A percentile compares a stretch with the other conserved stretches of the same genome.
Evolutionary conservation across 2,888 invertebrate genomes (phyloP).

Genomic region (Alitta virens): DNA sequence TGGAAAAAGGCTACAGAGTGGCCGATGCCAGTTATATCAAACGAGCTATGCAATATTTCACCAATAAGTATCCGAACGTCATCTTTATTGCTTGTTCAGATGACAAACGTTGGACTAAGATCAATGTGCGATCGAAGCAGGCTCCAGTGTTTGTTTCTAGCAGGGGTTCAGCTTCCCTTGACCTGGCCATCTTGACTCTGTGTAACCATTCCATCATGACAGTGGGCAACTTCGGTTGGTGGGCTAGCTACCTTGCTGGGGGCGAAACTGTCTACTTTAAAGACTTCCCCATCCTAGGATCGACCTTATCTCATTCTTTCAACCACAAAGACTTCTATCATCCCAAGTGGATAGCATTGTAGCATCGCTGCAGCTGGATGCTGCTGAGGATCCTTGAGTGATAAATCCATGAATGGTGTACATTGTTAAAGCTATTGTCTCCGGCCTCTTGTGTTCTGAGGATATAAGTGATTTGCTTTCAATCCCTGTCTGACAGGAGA

Average conservation of each 20-base stretch:
- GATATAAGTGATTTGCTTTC: too few species aligned
- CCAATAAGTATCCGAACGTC: conserved; percentile 21
- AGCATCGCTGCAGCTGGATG: too few species aligned
- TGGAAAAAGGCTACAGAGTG: conserved; percentile 25
- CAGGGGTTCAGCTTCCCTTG: conserved; percentile 17
- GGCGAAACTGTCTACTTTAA: conserved; percentile 27
- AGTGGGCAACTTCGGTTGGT: conserved; percentile 30
- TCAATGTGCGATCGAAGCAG: conserved; percentile 9
- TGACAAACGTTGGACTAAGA: conserved; percentile 24
- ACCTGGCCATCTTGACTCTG: conserved; percentile 26
- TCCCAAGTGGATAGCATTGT: conserved; percentile 26
- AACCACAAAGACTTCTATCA: conserved; percentile 25
- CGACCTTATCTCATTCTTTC: conserved; percentile 22
- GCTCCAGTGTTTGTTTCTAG: conserved; percentile 22
- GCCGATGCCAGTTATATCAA: conserved; percentile 23
- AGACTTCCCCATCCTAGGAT: conserved; percentile 22
- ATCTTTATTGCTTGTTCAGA: conserved; percentile 31
- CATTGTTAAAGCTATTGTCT: too few species aligned
- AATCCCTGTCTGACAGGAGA: too few species aligned
- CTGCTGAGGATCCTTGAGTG: too few species aligned
- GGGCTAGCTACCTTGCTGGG: conserved; percentile 31
- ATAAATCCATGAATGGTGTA: too few species aligned
- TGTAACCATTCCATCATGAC: conserved; percentile 32
- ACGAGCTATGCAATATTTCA: conserved; percentile 27
- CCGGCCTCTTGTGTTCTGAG: too few species aligned